Evolutionary conservation across 2,888 invertebrate species (phyloP).

Genomic region (Drosophila mimica): DNA sequence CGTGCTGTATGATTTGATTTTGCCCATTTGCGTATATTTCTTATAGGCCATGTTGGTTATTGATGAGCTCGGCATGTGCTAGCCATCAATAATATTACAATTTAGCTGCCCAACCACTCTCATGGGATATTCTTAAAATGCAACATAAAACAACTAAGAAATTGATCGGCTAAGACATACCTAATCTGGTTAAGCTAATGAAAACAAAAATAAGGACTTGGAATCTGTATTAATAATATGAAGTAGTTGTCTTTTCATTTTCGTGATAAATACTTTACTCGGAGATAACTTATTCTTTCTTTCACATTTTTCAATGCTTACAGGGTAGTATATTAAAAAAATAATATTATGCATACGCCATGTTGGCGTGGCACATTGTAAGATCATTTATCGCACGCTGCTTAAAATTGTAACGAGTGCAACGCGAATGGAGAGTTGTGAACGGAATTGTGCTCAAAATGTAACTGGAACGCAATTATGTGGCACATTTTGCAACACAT

Average conservation of each 20-base stretch:
- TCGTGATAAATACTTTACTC: not conserved
- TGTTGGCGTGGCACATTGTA: constrained; percentile 35
- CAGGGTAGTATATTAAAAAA: constrained; percentile 1
- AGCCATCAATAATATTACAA: constrained; percentile 63
- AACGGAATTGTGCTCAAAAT: constrained; percentile 67
- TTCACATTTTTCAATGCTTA: not conserved
- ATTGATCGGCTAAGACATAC: not conserved
- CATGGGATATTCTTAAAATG: constrained; percentile 45
- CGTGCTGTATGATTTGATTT: constrained; percentile 64
- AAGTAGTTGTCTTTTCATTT: not conserved
- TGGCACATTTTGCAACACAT: constrained; percentile 61
- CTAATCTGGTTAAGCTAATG: not conserved
- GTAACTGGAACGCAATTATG: constrained; percentile 76
- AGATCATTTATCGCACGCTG: constrained; percentile 48
- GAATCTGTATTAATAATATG: not conserved
- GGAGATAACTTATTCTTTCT: no score
- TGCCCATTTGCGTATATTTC: constrained; percentile 67
- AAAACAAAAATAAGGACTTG: not conserved
- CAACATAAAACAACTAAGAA: constrained; percentile 30
- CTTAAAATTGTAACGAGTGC: constrained; percentile 28
- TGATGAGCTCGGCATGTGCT: constrained; percentile 66
- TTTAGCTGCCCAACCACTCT: constrained; percentile 16
- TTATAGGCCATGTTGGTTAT: constrained; percentile 65
- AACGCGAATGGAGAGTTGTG: constrained; percentile 12
- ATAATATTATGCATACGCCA: constrained; percentile 34